Base-by-base conservation (phyloP, 1,140 invertebrate genomes). In the Andricus grossulariae region DNA sequence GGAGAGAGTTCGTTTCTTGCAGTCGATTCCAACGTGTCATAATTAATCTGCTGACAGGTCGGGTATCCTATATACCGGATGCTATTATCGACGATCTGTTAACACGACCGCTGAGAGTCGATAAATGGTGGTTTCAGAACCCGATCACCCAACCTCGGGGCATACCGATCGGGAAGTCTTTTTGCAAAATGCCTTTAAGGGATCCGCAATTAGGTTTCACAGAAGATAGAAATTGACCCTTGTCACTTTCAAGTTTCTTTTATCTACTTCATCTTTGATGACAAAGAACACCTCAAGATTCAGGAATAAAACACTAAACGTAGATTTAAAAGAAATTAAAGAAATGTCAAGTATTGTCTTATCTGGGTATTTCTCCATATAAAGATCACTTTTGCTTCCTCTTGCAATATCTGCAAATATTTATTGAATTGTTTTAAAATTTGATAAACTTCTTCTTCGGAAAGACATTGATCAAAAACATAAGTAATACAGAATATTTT, bases 21-120 rank as follows among this genome's bases (percentile, higher is more conserved):
- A 66, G 13, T 66, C 60, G 32, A 66, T 66, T 66, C 45, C 25
- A 39, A 66, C 60, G 57, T 66, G 57, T 66, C 57, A 66, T 66
- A 66, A 66, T 66, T 66, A 66, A 66, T 66, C 57, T 8, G 60
- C 60, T 66, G 60, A 66, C 60, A 66, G 60, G 60, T 66, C 10
- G 25, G 39, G 60, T 66, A 66, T 45, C 39, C 32, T 66, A 15
- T 25, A 66, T 66, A 66, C 60, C 25, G 60, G 32, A 66, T 66
- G 39, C 32, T 66, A 39, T 39, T 66, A 66, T 66, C 57, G 57
- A 5, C 57, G 25, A 66, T 66, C 57, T 66, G 21, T 66, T 66
- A 66, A 66, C 60, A 66, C 60, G 60, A 66, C 60, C 60, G 60
- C 45, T 66, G n/a, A 66, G 60, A 66, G 15, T 66, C 60, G 32